phyloP scores from a whole-genome alignment of 2,888 invertebrate species.

The Drosophila affinis region DNA sequence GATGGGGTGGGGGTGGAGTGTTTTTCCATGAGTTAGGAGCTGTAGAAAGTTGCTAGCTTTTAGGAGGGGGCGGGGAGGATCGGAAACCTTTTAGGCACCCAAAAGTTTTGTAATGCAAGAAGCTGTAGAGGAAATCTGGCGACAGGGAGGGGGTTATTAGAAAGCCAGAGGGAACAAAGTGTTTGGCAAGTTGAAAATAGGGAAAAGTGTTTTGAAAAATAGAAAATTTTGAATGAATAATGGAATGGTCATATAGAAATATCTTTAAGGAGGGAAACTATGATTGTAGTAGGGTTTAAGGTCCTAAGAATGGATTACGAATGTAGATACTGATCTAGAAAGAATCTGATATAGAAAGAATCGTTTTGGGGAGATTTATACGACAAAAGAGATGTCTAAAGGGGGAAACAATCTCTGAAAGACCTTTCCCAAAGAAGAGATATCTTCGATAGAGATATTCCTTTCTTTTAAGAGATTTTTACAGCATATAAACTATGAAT shows the following conservation, averaged over 20 bases:
- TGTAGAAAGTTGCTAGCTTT: slow-evolving; percentile 39
- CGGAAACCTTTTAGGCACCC: slow-evolving; percentile 11
- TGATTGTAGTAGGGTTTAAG: no score
- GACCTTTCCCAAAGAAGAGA: no score
- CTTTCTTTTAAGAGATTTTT: no score
- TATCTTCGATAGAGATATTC: no score
- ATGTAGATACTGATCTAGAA: no score
- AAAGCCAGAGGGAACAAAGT: no score
- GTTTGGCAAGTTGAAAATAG: neutral
- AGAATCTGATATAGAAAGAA: no score
- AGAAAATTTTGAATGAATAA: neutral
- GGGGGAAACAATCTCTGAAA: no score
- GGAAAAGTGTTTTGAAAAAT: neutral
- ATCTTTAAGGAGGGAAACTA: neutral
- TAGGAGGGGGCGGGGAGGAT: neutral
- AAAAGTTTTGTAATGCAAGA: slow-evolving; percentile 27
- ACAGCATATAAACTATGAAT: neutral
- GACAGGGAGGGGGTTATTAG: neutral
- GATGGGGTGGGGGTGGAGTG: neutral
- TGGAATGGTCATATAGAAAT: no score
- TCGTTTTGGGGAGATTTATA: no score
- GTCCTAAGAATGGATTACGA: neutral
- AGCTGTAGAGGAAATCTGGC: slow-evolving; percentile 7
- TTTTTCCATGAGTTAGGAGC: slow-evolving; percentile 1
- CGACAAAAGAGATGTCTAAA: no score